Evolutionary conservation across 2,797 vertebrate genomes (phyloP).

Genomic region (Pteropus rufus): DNA sequence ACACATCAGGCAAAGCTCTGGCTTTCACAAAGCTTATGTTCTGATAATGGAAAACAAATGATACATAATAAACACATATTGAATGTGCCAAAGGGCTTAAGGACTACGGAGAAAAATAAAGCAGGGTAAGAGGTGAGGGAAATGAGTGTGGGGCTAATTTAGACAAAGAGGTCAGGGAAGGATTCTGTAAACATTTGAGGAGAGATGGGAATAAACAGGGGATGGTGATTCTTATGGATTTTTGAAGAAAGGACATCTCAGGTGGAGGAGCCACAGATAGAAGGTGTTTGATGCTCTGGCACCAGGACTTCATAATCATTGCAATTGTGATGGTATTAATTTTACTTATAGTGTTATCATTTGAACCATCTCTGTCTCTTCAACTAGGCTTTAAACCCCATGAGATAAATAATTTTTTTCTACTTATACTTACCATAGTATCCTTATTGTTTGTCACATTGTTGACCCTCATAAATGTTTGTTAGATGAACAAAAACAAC

Average conservation of each 20-base stretch:
- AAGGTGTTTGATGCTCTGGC: fast-evolving
- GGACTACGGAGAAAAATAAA: background rate
- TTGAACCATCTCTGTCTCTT: background rate
- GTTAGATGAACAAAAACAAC: background rate
- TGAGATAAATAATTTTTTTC: background rate
- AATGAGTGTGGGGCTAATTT: background rate
- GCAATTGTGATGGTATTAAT: background rate
- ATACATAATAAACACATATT: background rate
- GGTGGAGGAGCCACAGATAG: background rate
- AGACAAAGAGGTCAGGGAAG: background rate
- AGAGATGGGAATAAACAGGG: background rate
- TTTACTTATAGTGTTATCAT: background rate
- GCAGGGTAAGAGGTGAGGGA: background rate
- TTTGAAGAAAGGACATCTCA: background rate
- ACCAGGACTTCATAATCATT: background rate
- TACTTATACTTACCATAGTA: background rate
- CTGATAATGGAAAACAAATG: background rate
- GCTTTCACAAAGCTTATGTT: background rate
- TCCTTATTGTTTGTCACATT: too few relatives aligned
- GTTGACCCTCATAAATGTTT: background rate
- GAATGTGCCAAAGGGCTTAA: background rate
- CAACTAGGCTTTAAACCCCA: background rate
- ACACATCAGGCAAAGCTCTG: background rate
- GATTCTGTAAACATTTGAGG: background rate
- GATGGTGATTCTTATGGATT: background rate